Evolutionary conservation across 64 coral and sea anemone species (phyloP).

Genomic region (Orbicella faveolata): DNA sequence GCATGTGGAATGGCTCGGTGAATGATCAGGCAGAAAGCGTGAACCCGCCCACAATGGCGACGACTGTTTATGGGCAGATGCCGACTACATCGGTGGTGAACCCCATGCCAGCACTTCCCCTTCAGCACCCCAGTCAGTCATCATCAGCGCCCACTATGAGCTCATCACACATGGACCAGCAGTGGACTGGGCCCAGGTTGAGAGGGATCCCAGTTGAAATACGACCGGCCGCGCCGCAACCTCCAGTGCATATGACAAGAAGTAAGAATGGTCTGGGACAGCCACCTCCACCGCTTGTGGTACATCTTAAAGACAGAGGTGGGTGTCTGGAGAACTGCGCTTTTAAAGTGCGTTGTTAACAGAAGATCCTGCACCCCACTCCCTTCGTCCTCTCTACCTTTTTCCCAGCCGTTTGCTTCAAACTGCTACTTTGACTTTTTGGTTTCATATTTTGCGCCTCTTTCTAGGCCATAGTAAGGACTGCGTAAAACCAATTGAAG

Average conservation of each 20-base stretch:
- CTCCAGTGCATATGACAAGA: conserved; percentile 28
- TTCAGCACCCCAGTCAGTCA: conserved; percentile 34
- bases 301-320: conserved; percentile 74
- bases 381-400: no score
- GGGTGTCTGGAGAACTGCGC: neutral
- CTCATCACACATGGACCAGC: neutral
- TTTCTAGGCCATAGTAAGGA: no score
- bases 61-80: neutral
- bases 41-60: conserved; percentile 26
- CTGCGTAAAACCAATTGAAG: no score
- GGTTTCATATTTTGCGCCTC: no score
- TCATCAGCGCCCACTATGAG: conserved; percentile 1
- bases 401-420: no score
- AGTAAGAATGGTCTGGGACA: conserved; percentile 30
- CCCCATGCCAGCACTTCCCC: neutral
- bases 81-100: conserved; percentile 18
- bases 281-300: conserved; percentile 37
- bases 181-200: neutral
- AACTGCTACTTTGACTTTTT: no score
- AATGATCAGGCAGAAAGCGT: conserved; percentile 1
- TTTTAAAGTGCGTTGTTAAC: neutral
- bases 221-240: neutral
- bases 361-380: neutral
- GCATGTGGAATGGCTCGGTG: conserved; percentile 21
- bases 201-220: neutral